Evolutionary conservation across 2,888 invertebrate species (phyloP).

Genomic region (Criorhina ranunculi): DNA sequence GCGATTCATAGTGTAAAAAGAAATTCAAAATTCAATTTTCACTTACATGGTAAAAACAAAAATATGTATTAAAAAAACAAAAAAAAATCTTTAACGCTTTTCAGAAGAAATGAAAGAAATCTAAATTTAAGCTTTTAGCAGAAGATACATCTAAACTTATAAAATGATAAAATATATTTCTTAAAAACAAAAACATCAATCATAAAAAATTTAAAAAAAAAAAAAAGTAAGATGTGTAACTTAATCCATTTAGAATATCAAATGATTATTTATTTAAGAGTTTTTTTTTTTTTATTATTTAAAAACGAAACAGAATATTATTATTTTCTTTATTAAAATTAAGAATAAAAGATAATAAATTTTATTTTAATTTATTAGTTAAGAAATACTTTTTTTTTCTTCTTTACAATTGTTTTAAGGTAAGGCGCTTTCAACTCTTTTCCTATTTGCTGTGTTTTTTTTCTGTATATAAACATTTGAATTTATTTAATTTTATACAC

Average conservation of each 20-base stretch:
- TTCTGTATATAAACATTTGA: constrained; percentile 23
- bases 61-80: constrained; percentile 10
- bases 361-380: neutral
- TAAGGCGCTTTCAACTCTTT: neutral
- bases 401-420: neutral
- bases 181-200: constrained; percentile 37
- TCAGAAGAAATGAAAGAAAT: constrained; percentile 46
- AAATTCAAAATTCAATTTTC: constrained; percentile 68
- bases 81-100: constrained; percentile 58
- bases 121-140: constrained; percentile 67
- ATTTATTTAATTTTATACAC: constrained; percentile 37
- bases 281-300: constrained; percentile 28
- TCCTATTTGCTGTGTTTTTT: constrained; percentile 35
- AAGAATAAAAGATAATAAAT: constrained; percentile 8
- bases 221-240: constrained; percentile 47
- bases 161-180: constrained; percentile 59
- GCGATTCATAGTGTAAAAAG: constrained; percentile 62
- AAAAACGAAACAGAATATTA: no score
- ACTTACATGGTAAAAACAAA: constrained; percentile 36
- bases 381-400: neutral
- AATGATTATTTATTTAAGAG: constrained; percentile 57
- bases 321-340: neutral
- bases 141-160: constrained; percentile 47
- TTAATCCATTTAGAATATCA: constrained; percentile 72
- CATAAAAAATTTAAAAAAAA: constrained; percentile 30